Evolutionary conservation across 1,140 invertebrate genomes (phyloP).

Genomic region (Aporrectodea caliginosa): DNA sequence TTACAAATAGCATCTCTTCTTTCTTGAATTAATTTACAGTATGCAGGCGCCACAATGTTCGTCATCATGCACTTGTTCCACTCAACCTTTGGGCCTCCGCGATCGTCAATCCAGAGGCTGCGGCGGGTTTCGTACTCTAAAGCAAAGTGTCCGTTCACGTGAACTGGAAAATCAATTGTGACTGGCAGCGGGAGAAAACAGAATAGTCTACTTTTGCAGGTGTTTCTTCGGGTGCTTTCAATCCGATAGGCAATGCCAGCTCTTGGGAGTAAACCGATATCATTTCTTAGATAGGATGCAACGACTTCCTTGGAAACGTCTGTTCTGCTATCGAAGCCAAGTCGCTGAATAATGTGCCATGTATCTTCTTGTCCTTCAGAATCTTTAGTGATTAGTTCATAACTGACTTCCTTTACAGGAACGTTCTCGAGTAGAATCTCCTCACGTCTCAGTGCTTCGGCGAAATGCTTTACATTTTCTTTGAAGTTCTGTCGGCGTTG

Average conservation of each 20-base stretch:
- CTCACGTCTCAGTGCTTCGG: background rate
- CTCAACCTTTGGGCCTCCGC: constrained; percentile 16
- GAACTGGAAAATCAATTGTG: constrained; percentile 43
- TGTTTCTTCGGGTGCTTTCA: background rate
- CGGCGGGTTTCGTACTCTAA: constrained; percentile 46
- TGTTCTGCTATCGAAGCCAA: background rate
- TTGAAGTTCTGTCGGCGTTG: background rate
- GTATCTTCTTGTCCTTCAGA: background rate
- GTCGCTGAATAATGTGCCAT: background rate
- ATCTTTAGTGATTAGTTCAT: background rate
- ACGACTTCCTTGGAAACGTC: background rate
- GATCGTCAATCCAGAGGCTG: constrained; percentile 39
- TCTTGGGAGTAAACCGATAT: background rate
- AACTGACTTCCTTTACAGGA: background rate
- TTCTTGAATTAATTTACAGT: constrained; percentile 22
- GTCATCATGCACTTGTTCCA: constrained; percentile 45
- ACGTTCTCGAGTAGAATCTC: background rate
- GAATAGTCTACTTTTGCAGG: constrained; percentile 35
- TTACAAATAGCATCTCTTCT: background rate
- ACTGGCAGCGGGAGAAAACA: constrained; percentile 48
- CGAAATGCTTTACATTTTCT: background rate
- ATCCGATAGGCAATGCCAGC: background rate
- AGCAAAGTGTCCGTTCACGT: constrained; percentile 52
- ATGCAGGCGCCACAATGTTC: constrained; percentile 41
- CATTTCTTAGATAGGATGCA: background rate